A percentile compares a stretch with the other conserved stretches of the same genome.
Conservation (phyloP, 2,113 vertebrate species). For the Pterocles gutturalis region DNA sequence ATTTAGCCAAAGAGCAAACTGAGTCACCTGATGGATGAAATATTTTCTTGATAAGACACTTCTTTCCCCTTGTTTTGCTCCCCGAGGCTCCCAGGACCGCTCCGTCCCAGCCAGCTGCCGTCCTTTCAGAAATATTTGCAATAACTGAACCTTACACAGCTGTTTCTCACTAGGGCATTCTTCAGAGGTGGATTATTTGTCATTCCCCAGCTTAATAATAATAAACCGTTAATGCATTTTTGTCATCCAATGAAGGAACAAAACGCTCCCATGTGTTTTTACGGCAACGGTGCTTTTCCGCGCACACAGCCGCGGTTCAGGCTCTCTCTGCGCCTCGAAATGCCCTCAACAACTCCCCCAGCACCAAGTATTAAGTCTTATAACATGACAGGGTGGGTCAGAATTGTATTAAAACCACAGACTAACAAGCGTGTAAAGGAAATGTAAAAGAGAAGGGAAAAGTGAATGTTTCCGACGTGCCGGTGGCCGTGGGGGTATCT, state of each 20-base stretch:
- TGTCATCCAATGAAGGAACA: not conserved
- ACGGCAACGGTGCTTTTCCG: not conserved
- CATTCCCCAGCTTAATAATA: not conserved
- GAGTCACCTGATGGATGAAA: not conserved
- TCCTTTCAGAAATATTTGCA: not conserved
- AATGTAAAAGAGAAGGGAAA: not conserved
- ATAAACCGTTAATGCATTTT: not conserved
- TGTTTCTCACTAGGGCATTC: not conserved
- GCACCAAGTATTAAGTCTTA: not conserved
- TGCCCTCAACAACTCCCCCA: not conserved
- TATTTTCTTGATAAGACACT: not conserved
- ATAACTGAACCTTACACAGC: not conserved
- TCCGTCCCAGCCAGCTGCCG: not conserved
- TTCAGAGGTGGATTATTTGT: constrained; percentile 8
- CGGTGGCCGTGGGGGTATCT: not conserved
- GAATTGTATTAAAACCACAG: not conserved
- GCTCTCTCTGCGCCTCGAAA: not conserved
- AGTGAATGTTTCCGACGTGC: not conserved
- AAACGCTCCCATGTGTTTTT: not conserved
- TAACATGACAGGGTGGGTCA: not conserved
- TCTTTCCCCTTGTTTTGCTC: not conserved
- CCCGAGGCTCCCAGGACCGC: not conserved
- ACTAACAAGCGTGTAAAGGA: not conserved
- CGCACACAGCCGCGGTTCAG: rapidly evolving
- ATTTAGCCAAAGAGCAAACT: not conserved